phyloP scores from a whole-genome alignment of 2,888 invertebrate species.

The Lasioglossum lativentre region DNA sequence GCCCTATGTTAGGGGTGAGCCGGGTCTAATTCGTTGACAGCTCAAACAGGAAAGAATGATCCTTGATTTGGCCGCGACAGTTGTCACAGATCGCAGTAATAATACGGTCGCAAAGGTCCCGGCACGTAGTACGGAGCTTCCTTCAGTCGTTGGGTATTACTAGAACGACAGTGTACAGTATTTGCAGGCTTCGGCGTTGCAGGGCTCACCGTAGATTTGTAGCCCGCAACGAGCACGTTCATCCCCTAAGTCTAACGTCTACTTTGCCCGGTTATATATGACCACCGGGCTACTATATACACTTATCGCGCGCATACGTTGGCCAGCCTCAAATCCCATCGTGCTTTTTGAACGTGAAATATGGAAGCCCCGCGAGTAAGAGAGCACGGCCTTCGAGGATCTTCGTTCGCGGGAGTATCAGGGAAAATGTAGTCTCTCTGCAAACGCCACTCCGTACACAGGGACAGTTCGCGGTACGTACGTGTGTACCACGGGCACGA shows the following conservation, averaged over 20 bases:
- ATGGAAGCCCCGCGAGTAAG: slow-evolving; percentile 62
- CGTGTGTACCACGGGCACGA: slow-evolving; percentile 32
- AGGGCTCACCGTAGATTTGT: slow-evolving; percentile 81
- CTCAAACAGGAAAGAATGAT: not conserved
- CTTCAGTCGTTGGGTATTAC: slow-evolving; percentile 64
- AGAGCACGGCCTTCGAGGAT: slow-evolving; percentile 60
- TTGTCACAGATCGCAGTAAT: slow-evolving; percentile 31
- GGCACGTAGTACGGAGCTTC: slow-evolving; percentile 52
- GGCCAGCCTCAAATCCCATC: slow-evolving; percentile 78
- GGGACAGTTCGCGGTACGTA: not conserved
- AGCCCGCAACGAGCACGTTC: slow-evolving; percentile 79
- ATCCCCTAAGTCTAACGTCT: slow-evolving; percentile 80
- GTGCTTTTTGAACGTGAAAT: slow-evolving; percentile 76
- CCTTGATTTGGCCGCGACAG: slow-evolving; percentile 7
- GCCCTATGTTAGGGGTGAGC: not conserved
- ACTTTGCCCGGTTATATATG: slow-evolving; percentile 77
- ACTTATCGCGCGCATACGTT: slow-evolving; percentile 78
- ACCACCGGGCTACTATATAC: slow-evolving; percentile 71
- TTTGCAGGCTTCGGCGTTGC: slow-evolving; percentile 70
- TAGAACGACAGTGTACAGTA: slow-evolving; percentile 57
- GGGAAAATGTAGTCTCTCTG: slow-evolving; percentile 61
- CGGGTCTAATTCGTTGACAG: not conserved
- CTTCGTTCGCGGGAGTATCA: slow-evolving; percentile 50
- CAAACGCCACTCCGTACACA: slow-evolving; percentile 21
- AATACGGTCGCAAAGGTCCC: slow-evolving; percentile 38